Evolutionary conservation across 2,113 vertebrate species (phyloP).

Genomic region (Mungos mungo): DNA sequence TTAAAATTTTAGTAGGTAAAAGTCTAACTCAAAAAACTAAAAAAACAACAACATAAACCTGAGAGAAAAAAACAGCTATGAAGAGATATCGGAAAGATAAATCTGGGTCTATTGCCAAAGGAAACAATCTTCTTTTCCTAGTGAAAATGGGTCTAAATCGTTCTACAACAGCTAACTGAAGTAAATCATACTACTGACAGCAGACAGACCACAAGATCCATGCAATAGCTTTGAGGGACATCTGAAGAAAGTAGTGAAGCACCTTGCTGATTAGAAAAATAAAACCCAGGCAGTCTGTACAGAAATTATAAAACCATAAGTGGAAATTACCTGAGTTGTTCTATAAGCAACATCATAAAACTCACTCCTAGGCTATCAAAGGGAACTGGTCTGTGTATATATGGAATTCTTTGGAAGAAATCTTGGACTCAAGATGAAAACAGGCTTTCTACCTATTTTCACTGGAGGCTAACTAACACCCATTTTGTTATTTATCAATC

Average conservation of each 20-base stretch:
- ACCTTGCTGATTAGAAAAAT: constrained; percentile 68
- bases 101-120: background rate
- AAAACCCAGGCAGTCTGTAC: constrained; percentile 64
- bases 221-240: background rate
- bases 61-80: background rate
- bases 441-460: constrained; percentile 19
- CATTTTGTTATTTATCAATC: constrained; percentile 2
- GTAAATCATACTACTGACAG: background rate
- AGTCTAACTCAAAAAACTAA: constrained; percentile 28
- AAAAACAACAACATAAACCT: background rate
- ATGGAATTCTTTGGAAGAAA: constrained; percentile 56
- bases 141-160: background rate
- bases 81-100: background rate
- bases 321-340: constrained; percentile 74
- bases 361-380: constrained; percentile 27
- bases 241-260: constrained; percentile 49
- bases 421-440: constrained; percentile 45
- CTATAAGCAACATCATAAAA: constrained; percentile 51
- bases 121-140: background rate
- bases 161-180: constrained; percentile 5
- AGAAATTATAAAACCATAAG: constrained; percentile 61
- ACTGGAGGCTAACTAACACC: background rate
- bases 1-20: constrained; percentile 39
- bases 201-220: background rate
- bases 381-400: background rate